phyloP scores from a whole-genome alignment of 2,888 invertebrate species.

The Synanthedon myopaeformis region DNA sequence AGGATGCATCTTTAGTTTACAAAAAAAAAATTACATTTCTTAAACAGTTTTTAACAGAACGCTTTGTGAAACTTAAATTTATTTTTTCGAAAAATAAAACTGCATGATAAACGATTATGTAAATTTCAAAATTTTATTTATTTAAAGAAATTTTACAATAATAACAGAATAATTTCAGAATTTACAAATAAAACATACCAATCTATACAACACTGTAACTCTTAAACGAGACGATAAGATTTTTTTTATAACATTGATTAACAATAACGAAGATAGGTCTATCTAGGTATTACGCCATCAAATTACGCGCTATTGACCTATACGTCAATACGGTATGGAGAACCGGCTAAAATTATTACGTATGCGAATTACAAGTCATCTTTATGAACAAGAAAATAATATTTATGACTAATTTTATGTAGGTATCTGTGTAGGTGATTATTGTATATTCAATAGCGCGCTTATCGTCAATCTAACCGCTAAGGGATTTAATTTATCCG shows the following conservation, averaged over 20 bases:
- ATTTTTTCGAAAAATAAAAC: constrained; percentile 34
- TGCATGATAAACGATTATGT: constrained; percentile 61
- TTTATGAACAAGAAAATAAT: neutral
- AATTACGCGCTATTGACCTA: constrained; percentile 42
- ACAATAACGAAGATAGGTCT: constrained; percentile 62
- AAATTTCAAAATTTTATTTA: constrained; percentile 68
- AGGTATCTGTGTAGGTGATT: neutral
- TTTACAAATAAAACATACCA: constrained; percentile 63
- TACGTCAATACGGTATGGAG: constrained; percentile 15
- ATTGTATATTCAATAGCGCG: constrained; percentile 37
- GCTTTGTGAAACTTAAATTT: neutral
- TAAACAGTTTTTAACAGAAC: neutral
- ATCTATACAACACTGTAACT: constrained; percentile 70
- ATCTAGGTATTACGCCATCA: constrained; percentile 48
- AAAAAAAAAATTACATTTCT: constrained; percentile 15
- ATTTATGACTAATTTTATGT: neutral
- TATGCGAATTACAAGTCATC: neutral
- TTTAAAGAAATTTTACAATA: constrained; percentile 66
- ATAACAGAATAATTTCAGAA: constrained; percentile 66
- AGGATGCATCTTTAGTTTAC: constrained; percentile 19
- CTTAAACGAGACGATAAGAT: constrained; percentile 68
- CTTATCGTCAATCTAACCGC: constrained; percentile 51
- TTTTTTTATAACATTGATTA: constrained; percentile 62
- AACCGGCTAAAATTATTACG: neutral
- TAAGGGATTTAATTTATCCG: constrained; percentile 57